Base-by-base conservation (phyloP, 2,113 vertebrate genomes). In the Oryzias melastigma region DNA sequence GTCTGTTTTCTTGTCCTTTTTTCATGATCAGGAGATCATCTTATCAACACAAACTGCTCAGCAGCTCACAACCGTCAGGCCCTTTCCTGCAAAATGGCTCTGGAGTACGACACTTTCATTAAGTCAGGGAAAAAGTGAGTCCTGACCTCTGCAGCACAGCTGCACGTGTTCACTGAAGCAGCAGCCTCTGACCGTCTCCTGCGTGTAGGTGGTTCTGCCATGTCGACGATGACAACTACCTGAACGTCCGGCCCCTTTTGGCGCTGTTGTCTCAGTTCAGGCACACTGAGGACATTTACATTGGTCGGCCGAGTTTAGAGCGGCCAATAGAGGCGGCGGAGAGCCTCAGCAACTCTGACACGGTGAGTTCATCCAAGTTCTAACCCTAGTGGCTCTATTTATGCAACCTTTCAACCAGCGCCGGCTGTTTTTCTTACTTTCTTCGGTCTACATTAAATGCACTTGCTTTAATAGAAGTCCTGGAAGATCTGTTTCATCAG, bases 31-130 rank as follows among this genome's bases (percentile, higher is more conserved):
- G 96, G 90, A 70, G 88, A 88, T 61, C 88, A 90, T 0, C 83
- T 95, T 78, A 90, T 98, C 85, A 95, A 94, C 82, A 98, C 95
- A 3, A 97, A 97, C 92, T 98, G 96, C 66, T 97, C 95, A 0
- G 92, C 94, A 0, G 93, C 93, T 0, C 96, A 97, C 87, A 96
- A 85, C 58, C 95, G 95, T 19, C 95, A 97, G 81, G 96, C 96
- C 0, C 89, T 98, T 45, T 97, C 95, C 75, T 98, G 96, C 83
- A 97, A 98, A 87, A 97, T 97, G 95, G 92, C 95, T 0, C 92
- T 93, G 82, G 96, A 97, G 62, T 98, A 95, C 0, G 94, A 96
- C 86, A 83, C 83, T 20, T 97, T 97, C 75, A 91, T 97, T 0
- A 89, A 81, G 55, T 96, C 95, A 0, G 92, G 91, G 29, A 94